Conservation (phyloP, 2,888 invertebrate species). For the Tortricodes alternella region DNA sequence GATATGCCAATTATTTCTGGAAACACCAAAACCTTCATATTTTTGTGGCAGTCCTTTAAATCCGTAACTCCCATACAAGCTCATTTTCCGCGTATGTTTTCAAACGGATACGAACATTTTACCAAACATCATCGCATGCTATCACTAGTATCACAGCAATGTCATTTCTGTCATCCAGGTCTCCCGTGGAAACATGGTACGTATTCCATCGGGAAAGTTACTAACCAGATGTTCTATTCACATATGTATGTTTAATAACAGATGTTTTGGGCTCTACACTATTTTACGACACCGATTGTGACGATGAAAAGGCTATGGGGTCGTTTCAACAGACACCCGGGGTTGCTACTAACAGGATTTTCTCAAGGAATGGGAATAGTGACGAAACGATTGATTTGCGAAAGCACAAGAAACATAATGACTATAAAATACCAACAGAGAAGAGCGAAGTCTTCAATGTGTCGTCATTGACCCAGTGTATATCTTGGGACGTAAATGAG, state of each 20-base stretch:
- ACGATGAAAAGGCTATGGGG: slow-evolving; percentile 18
- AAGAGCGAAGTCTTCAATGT: slow-evolving; percentile 3
- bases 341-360: neutral
- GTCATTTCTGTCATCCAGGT: slow-evolving; percentile 54
- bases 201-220: slow-evolving; percentile 34
- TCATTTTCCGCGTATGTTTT: neutral
- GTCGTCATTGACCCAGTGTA: slow-evolving; percentile 25
- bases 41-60: too few species aligned
- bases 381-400: too few species aligned
- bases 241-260: slow-evolving; percentile 36
- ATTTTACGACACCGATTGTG: slow-evolving; percentile 33
- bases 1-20: too few species aligned
- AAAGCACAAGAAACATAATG: too few species aligned
- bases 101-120: neutral
- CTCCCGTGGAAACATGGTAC: slow-evolving; percentile 56
- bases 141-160: slow-evolving; percentile 17
- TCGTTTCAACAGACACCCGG: neutral
- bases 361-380: neutral
- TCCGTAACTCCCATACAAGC: too few species aligned
- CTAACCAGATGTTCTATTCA: slow-evolving; percentile 18
- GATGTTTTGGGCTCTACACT: slow-evolving; percentile 36
- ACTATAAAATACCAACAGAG: neutral
- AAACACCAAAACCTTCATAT: too few species aligned
- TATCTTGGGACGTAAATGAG: slow-evolving; percentile 30
- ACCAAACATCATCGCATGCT: neutral